A percentile compares a stretch with the other conserved stretches of the same genome.
phyloP scores from a whole-genome alignment of 1,140 invertebrate genomes.

The Microplitis mediator region DNA sequence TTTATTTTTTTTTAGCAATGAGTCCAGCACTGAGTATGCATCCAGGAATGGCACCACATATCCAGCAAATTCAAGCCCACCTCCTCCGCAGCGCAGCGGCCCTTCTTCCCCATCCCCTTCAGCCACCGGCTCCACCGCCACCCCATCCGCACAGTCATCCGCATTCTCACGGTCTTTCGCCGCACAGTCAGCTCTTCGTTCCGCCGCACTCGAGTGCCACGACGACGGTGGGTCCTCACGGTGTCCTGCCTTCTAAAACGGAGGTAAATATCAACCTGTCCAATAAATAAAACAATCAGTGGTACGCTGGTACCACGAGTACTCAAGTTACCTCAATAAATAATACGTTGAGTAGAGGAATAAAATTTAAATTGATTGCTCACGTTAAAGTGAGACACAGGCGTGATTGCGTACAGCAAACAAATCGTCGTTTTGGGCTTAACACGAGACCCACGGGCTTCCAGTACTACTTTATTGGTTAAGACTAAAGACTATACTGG shows the following conservation, averaged over 20 bases:
- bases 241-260: constrained; percentile 50
- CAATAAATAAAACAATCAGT: not conserved
- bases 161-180: constrained; percentile 48
- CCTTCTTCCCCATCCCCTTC: constrained; percentile 63
- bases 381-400: too few species aligned
- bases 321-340: too few species aligned
- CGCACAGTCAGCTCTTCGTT: constrained; percentile 54
- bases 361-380: too few species aligned
- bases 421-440: constrained; percentile 18
- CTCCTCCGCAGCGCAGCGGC: constrained; percentile 69
- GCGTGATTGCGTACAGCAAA: constrained; percentile 12
- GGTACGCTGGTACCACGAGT: too few species aligned
- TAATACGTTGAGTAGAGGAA: too few species aligned
- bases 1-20: constrained; percentile 55
- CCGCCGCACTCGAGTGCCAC: constrained; percentile 55
- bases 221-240: constrained; percentile 53
- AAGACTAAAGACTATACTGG: not conserved
- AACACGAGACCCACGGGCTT: constrained; percentile 2
- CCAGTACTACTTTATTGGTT: not conserved
- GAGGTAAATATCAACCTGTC: constrained; percentile 47
- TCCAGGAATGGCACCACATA: constrained; percentile 69
- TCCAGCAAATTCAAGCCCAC: constrained; percentile 80
- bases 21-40: constrained; percentile 73
- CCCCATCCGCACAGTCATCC: constrained; percentile 61
- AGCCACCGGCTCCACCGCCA: constrained; percentile 60